Conservation (phyloP, 2,113 vertebrate genomes). For the Tetrax tetrax region DNA sequence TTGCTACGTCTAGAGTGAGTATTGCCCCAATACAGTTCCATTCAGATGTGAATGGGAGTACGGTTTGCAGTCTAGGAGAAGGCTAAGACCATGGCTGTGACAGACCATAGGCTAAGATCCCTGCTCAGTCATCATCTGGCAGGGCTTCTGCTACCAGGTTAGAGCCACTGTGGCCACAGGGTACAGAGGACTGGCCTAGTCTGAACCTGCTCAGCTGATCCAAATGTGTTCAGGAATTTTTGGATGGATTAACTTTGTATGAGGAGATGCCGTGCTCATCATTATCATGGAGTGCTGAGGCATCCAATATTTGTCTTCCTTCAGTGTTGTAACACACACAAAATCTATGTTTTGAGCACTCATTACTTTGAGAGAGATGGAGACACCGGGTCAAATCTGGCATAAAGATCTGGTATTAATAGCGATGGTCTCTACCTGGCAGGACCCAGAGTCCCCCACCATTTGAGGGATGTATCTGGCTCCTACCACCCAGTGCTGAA, state of each 20-base stretch:
- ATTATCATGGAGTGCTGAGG: too few species aligned
- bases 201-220: not conserved
- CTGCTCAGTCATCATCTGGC: accelerated
- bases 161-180: not conserved
- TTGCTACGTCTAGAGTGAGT: not conserved
- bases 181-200: not conserved
- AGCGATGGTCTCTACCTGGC: not conserved
- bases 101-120: not conserved
- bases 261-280: accelerated
- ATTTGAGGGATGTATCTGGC: too few species aligned
- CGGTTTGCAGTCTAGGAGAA: not conserved
- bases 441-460: not conserved
- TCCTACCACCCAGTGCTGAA: not conserved
- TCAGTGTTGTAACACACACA: not conserved
- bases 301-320: not conserved
- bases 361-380: not conserved
- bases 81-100: not conserved
- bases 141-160: not conserved
- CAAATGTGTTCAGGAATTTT: not conserved
- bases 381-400: not conserved
- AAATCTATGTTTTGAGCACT: not conserved
- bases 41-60: not conserved
- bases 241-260: not conserved
- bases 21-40: not conserved
- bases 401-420: not conserved